phyloP scores from a whole-genome alignment of 2,888 invertebrate genomes.

The Tethea ocularis region DNA sequence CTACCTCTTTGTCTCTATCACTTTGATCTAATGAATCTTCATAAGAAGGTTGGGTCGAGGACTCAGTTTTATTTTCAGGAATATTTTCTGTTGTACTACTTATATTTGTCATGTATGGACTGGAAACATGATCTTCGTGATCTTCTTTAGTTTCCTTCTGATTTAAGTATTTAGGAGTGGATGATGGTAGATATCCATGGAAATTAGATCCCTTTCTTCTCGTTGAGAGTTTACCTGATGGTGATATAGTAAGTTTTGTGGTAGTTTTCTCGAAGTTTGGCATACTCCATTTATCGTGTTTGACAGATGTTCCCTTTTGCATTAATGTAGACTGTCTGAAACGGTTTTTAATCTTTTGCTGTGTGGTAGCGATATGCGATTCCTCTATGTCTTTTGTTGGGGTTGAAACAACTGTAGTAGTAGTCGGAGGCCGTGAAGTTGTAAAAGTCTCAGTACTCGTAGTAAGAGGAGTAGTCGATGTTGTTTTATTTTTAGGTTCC shows the following conservation, averaged over 20 bases:
- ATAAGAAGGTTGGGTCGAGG: slow-evolving; percentile 32
- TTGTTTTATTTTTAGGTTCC: slow-evolving; percentile 38
- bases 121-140: slow-evolving; percentile 41
- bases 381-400: slow-evolving; percentile 32
- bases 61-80: slow-evolving; percentile 20
- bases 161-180: slow-evolving; percentile 49
- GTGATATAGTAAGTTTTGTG: slow-evolving; percentile 30
- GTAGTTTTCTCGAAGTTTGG: slow-evolving; percentile 44
- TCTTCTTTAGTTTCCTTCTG: slow-evolving; percentile 45
- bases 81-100: slow-evolving; percentile 29
- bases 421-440: slow-evolving; percentile 14
- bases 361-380: slow-evolving; percentile 35
- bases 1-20: slow-evolving; percentile 35
- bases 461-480: slow-evolving; percentile 28
- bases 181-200: slow-evolving; percentile 60
- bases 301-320: slow-evolving; percentile 75
- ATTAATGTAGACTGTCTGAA: slow-evolving; percentile 73
- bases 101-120: slow-evolving; percentile 27
- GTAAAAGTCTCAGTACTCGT: slow-evolving; percentile 31
- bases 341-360: slow-evolving; percentile 62
- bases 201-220: slow-evolving; percentile 76
- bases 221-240: slow-evolving; percentile 21
- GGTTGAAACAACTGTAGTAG: slow-evolving; percentile 39
- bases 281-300: slow-evolving; percentile 71
- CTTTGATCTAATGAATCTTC: slow-evolving; percentile 43